These are phyloP conservation scores for Oxyura jamaicensis DNA, from an alignment of 2,113 vertebrate genomes.

Conservation along the genomic window DNA sequence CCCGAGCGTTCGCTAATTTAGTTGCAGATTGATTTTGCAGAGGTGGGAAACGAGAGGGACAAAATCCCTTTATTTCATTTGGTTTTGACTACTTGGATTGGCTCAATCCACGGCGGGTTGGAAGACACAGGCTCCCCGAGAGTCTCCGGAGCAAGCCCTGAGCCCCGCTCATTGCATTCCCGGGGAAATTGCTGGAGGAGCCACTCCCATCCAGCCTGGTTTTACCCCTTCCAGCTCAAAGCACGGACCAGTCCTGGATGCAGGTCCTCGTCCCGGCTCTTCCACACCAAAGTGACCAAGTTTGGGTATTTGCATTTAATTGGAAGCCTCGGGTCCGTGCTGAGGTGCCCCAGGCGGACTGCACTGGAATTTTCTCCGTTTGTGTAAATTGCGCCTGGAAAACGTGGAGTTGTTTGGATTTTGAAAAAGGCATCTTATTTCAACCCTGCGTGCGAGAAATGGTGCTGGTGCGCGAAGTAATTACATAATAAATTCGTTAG, in stretches of 20 bases:
- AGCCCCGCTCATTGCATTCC: not conserved
- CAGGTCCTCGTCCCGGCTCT: not conserved
- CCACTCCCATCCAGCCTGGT: accelerated
- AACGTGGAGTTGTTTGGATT: constrained; percentile 13
- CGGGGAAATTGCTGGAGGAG: not conserved
- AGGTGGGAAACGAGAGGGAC: not conserved
- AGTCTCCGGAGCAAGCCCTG: not conserved
- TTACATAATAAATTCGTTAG: constrained; percentile 78
- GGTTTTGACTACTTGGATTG: not conserved
- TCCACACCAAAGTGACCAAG: not conserved
- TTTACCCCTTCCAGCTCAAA: not conserved
- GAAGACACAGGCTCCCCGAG: not conserved
- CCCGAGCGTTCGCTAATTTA: not conserved
- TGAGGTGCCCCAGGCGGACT: not conserved
- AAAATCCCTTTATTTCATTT: not conserved
- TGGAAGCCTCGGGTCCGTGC: not conserved
- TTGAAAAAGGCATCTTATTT: constrained; percentile 62
- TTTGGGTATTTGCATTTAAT: not conserved
- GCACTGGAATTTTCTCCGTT: not conserved
- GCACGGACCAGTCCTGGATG: not conserved
- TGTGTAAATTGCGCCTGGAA: constrained; percentile 22
- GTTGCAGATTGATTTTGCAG: not conserved
- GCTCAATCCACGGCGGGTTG: not conserved
- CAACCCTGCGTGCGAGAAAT: constrained; percentile 51
- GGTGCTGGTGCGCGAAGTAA: constrained; percentile 59